Evolutionary conservation across 1,140 invertebrate species (phyloP).

Genomic region (Drosophila pachea): DNA sequence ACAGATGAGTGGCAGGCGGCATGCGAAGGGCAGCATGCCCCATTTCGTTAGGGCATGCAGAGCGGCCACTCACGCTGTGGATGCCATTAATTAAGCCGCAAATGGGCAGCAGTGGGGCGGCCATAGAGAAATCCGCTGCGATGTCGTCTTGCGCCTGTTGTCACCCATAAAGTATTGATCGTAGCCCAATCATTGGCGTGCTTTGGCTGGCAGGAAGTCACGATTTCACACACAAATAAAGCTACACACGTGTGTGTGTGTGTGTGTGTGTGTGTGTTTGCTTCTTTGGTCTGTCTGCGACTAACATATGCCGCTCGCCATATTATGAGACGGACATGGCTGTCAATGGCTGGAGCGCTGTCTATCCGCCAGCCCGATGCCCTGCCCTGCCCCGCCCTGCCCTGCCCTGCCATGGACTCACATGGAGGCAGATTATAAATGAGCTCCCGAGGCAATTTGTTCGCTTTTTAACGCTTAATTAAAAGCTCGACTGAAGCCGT

Average conservation of each 20-base stretch:
- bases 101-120: constrained; percentile 53
- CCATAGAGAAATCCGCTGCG: constrained; percentile 33
- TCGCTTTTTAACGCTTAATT: constrained; percentile 61
- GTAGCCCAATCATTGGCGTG: constrained; percentile 10
- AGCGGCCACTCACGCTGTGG: constrained; percentile 26
- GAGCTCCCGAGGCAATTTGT: constrained; percentile 45
- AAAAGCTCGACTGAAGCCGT: constrained; percentile 49
- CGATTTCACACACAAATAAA: constrained; percentile 52
- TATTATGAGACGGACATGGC: constrained; percentile 25
- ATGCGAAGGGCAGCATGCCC: not conserved
- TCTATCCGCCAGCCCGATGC: not conserved
- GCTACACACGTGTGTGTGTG: constrained; percentile 11
- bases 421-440: constrained; percentile 19
- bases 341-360: constrained; percentile 19
- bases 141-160: constrained; percentile 60
- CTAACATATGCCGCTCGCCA: constrained; percentile 40
- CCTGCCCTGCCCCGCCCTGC: constrained; percentile 5
- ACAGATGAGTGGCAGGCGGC: not conserved
- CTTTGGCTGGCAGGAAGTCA: constrained; percentile 65
- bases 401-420: constrained; percentile 12
- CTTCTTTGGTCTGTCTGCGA: constrained; percentile 30
- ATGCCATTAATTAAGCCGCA: constrained; percentile 75
- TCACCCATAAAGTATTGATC: constrained; percentile 63
- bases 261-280: constrained; percentile 24
- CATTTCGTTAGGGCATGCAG: not conserved